Base-by-base conservation (phyloP, 2,797 vertebrate genomes). In the Sciaenops ocellatus region DNA sequence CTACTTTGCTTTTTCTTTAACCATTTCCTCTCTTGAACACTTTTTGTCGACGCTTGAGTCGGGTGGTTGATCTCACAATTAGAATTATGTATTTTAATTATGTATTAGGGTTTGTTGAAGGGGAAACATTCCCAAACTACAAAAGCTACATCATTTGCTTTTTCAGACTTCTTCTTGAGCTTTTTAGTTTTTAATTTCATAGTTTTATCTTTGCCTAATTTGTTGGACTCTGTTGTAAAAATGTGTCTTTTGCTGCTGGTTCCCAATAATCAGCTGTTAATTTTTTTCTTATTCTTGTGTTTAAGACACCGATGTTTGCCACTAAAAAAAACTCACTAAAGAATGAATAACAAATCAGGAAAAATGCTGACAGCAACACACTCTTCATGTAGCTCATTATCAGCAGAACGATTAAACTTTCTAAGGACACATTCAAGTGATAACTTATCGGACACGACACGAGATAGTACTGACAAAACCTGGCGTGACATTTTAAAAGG, bases 391-490 rank as follows among this genome's bases (percentile, higher is more conserved):
- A 15, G 28, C 46, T 5, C 46, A 12, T 52, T 59, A 68, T 67
- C 62, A 38, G 51, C 0, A 34, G 3, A 13, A 11, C n/a, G 46
- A 28, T 51, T 3, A 4, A 30, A 50, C n/a, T 26, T 41, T 54
- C 10, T 24, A 2, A 11, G 16, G 22, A 44, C 17, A 38, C 54
- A 38, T 42, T 57, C 5, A 5, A 41, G 38, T 8, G 62, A 76
- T 79, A 74, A 55, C 28, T 60, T 73, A 74, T 76, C 66, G 26
- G 17, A 66, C 2, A 10, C 1, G 4, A 73, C 18, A 20, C 7
- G 9, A 73, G 61, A 44, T 42, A 4, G 55, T 1, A 9, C 42
- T 68, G 65, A 62, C 0, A 20, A 71, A 20, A 69, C n/a, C 5
- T 11, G 54, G 5, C 30, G 9, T 41, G 22, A 34, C 10, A 46